Evolutionary conservation across 2,797 vertebrate species (phyloP), one percentile per base, ranked within the genome.

Genomic region (Rousettus madagascariensis): DNA sequence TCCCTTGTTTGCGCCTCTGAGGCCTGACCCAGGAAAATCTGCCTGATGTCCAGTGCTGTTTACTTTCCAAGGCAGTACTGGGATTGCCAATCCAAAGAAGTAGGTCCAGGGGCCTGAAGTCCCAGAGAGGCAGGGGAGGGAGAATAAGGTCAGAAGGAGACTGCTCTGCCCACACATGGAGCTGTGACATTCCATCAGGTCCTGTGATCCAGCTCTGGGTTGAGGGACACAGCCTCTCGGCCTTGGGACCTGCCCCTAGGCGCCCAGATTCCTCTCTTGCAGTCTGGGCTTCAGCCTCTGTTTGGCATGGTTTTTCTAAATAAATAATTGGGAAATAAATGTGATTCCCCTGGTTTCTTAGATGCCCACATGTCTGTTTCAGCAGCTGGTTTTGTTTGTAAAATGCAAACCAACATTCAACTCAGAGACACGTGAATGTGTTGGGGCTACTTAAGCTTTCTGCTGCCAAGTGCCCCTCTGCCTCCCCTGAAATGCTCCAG

Each of bases 21-120:
- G 92, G 59, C 92, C 69, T 15, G 69, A 85, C 12, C 93, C 66
- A 88, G 97, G 96, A 96, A 96, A 84, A 74, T 96, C 96, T 92
- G 36, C 87, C 61, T 51, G 55, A 85, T 74, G 93, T 97, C 90
- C 86, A 65, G 72, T 0, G 4, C 15, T 13, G 91, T 65, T 75
- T 65, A 83, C 79, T 36, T 33, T 17, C 30, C 43, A 4, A 16
- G 41, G 59, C 43, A 26, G 43, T 7, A 3, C 78, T 80, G 86
- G 95, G 96, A 78, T 30, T 7, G 24, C 51, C 17, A 63, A 88
- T 96, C 97, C 96, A 97, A 94, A 87, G 96, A 96, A 96, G 77
- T 43, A 71, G 20, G 33, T 59, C 57, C 57, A 59, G 57, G 26
- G 22, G 10, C 57, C 59, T 22, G 41, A 33, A n/a, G 79, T 82